Conservation (phyloP, 53 echinoderm and acorn worm genomes). For the Zoroaster sp. region DNA sequence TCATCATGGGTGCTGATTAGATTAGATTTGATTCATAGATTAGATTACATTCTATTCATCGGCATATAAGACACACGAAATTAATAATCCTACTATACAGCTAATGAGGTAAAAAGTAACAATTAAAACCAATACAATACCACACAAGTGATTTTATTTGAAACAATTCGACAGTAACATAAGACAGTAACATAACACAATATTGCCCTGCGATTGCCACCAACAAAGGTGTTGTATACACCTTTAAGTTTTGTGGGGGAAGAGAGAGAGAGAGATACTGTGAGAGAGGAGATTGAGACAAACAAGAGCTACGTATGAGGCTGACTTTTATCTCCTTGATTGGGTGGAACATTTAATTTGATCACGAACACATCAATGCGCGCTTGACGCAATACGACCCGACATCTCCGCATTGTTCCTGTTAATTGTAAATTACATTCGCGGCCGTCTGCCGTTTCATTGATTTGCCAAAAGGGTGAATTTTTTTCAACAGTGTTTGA, state of each 20-base stretch:
- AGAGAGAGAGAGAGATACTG: background rate
- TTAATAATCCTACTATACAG: no score
- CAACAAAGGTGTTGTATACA: no score
- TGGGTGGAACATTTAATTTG: constrained; percentile 31
- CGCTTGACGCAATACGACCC: background rate
- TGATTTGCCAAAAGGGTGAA: background rate
- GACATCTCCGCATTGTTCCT: background rate
- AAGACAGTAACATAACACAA: no score
- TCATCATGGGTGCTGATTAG: no score
- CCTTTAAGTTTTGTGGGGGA: background rate
- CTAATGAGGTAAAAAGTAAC: no score
- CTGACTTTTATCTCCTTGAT: constrained; percentile 24
- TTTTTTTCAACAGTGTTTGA: background rate
- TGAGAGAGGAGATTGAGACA: background rate
- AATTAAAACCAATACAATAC: no score
- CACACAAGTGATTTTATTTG: no score
- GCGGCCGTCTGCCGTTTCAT: background rate
- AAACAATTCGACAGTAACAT: no score
- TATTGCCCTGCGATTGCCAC: no score
- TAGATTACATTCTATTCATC: no score
- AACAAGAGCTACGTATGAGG: background rate
- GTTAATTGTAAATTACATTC: background rate
- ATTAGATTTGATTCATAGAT: no score
- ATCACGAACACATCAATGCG: constrained; percentile 4
- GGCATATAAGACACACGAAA: no score